A percentile compares a stretch with the other conserved stretches of the same genome.
These are phyloP conservation scores for Sebastes steindachneri DNA, from an alignment of 2,797 vertebrate species.

Conservation along the genomic window DNA sequence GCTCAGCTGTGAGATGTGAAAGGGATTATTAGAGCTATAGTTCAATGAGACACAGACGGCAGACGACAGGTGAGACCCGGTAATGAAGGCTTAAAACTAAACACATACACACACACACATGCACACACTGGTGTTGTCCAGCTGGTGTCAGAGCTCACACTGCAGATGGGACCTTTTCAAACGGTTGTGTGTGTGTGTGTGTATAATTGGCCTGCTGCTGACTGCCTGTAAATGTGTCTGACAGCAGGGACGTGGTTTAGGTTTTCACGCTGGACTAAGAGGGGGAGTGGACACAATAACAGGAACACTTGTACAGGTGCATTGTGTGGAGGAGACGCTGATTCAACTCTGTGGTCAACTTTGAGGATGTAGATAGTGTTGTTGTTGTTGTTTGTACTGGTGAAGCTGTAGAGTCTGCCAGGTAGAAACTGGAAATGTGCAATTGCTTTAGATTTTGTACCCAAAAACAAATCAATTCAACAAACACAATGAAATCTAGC, in stretches of 20 bases:
- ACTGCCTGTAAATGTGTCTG: neutral
- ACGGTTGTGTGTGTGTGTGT: neutral
- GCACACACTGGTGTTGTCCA: slow-evolving; percentile 14
- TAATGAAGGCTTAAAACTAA: slow-evolving; percentile 55
- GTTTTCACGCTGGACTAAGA: slow-evolving; percentile 2
- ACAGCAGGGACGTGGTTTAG: neutral
- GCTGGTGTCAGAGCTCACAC: slow-evolving; percentile 23
- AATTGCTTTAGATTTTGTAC: neutral
- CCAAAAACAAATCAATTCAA: neutral
- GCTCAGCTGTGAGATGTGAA: slow-evolving; percentile 55
- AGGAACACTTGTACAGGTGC: neutral
- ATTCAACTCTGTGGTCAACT: neutral
- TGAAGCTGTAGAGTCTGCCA: neutral
- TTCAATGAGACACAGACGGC: slow-evolving; percentile 39
- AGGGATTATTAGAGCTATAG: slow-evolving; percentile 52
- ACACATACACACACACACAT: neutral
- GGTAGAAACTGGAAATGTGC: neutral
- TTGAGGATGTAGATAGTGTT: neutral
- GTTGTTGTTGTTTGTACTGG: neutral
- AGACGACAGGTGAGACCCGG: slow-evolving; percentile 56
- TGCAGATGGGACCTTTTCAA: slow-evolving; percentile 19
- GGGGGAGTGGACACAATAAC: neutral
- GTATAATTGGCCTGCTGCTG: neutral
- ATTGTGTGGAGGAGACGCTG: neutral
- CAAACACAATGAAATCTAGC: neutral